These are phyloP conservation scores for Ridgeia piscesae DNA, from an alignment of 1,140 invertebrate genomes.

Conservation along the genomic window DNA sequence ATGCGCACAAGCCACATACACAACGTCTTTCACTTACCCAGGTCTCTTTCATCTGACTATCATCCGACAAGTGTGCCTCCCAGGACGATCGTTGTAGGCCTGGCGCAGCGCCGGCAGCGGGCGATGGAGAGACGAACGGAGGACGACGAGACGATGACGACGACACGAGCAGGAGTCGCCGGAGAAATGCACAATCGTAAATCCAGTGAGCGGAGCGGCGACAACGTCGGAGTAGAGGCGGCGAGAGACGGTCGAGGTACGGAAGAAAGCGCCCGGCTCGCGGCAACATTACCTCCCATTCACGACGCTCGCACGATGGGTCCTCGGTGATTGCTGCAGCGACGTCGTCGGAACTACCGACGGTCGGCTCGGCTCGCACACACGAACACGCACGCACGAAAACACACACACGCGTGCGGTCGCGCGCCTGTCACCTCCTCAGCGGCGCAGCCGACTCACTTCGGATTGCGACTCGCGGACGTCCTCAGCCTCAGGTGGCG, in stretches of 20 bases:
- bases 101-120: too few relatives aligned
- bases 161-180: background rate
- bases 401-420: too few relatives aligned
- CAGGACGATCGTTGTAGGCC: background rate
- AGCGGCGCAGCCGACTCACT: background rate
- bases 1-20: background rate
- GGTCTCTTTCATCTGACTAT: background rate
- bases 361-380: background rate
- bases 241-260: background rate
- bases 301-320: background rate
- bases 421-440: background rate
- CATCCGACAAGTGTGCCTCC: background rate
- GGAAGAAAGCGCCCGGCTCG: background rate
- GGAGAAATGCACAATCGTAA: background rate
- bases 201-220: background rate
- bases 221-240: background rate
- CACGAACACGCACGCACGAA: too few relatives aligned
- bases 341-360: background rate
- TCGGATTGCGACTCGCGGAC: background rate
- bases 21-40: background rate
- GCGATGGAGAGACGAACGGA: background rate
- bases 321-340: background rate
- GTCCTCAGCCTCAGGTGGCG: background rate
- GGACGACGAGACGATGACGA: too few relatives aligned
- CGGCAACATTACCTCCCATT: constrained; percentile 3